These are phyloP conservation scores for Saccopteryx bilineata DNA, from an alignment of 2,113 vertebrate species.

Conservation along the genomic window DNA sequence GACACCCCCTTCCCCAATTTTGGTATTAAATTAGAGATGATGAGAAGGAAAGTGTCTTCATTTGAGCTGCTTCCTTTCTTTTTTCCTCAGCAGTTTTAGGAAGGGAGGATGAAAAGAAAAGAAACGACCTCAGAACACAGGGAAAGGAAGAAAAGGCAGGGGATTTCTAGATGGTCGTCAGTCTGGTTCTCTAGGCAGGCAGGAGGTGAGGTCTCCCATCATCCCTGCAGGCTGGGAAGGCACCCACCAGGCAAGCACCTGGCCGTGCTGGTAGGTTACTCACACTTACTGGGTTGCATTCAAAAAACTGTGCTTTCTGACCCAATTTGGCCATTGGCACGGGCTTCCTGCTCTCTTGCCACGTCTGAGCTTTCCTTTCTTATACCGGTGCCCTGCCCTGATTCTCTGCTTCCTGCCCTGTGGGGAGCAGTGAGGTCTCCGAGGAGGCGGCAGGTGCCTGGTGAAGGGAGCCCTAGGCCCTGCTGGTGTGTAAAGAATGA, in stretches of 20 bases:
- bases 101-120: background rate
- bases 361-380: conserved; percentile 7
- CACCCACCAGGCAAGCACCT: background rate
- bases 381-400: background rate
- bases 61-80: background rate
- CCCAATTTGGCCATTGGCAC: background rate
- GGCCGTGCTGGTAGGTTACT: conserved; percentile 33
- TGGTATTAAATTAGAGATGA: background rate
- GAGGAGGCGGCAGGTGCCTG: background rate
- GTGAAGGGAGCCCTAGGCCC: background rate
- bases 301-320: conserved; percentile 54
- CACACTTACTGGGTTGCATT: conserved; percentile 50
- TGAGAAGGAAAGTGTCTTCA: background rate
- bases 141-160: background rate
- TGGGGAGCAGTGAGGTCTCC: background rate
- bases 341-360: background rate
- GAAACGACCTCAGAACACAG: background rate
- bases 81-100: background rate
- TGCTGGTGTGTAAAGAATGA: conserved; percentile 14
- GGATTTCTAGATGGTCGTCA: background rate
- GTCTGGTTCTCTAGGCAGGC: background rate
- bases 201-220: background rate
- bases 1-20: background rate
- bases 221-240: background rate
- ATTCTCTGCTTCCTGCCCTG: background rate